Evolutionary conservation across 1,140 invertebrate species (phyloP).

Genomic region (Trachelipus rathkii): DNA sequence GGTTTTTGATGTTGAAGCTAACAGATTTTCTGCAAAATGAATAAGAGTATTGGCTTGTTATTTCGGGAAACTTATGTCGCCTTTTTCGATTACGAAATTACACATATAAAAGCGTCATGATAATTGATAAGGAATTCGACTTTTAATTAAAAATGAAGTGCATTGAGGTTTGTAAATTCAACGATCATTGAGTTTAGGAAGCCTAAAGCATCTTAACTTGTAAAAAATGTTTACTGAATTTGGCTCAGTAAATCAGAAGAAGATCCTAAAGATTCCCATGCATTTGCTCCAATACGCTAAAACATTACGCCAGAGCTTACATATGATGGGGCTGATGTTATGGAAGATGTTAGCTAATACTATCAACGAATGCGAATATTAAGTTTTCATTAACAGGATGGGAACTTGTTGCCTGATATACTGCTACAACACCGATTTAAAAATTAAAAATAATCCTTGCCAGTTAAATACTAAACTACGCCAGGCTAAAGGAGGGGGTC

Average conservation of each 20-base stretch:
- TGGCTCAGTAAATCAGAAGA: neutral
- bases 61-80: neutral
- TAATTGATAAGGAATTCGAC: neutral
- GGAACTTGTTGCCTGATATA: neutral
- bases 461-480: conserved; percentile 19
- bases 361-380: neutral
- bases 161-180: neutral
- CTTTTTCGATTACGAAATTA: neutral
- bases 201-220: neutral
- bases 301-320: neutral
- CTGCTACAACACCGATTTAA: neutral
- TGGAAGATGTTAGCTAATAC: conserved; percentile 2
- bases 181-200: neutral
- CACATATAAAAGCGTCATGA: neutral
- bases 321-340: neutral
- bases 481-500: conserved; percentile 25
- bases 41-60: neutral
- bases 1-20: neutral
- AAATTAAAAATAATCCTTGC: neutral
- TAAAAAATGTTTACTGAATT: neutral
- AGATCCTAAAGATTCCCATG: neutral
- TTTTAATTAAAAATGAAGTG: neutral
- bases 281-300: neutral
- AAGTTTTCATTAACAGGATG: neutral
- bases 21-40: neutral